Percentiles rank a stretch among this genome's conserved stretches.
phyloP scores from a whole-genome alignment of 2,797 vertebrate genomes.

The Rallus crepitans region DNA sequence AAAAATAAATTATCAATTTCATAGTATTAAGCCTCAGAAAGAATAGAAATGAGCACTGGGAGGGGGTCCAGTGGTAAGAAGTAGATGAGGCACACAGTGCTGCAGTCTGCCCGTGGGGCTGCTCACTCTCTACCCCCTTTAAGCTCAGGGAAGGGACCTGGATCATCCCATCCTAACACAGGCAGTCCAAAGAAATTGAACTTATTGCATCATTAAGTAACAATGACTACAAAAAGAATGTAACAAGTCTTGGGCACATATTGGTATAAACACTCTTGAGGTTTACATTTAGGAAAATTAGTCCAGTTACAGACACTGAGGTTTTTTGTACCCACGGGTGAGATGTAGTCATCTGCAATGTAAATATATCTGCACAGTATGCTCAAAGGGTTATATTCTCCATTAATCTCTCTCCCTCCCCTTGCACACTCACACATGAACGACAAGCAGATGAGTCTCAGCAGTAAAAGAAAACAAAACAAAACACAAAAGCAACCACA shows the following conservation, averaged over 20 bases:
- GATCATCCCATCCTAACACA: not conserved
- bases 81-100: not conserved
- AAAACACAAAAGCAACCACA: not conserved
- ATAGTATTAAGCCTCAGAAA: not conserved
- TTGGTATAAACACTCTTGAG: not conserved
- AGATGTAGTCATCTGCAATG: accelerated
- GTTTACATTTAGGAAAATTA: not conserved
- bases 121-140: not conserved
- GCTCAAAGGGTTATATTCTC: not conserved
- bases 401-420: not conserved
- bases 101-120: accelerated
- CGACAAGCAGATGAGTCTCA: not conserved
- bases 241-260: not conserved
- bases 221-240: not conserved
- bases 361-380: not conserved
- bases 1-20: not conserved
- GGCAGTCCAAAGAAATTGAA: not conserved
- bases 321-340: not conserved
- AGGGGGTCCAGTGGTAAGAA: not conserved
- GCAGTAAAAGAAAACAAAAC: not conserved
- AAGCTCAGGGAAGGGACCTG: not conserved
- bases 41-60: not conserved
- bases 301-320: not conserved
- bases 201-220: not conserved
- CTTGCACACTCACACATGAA: not conserved